Evolutionary conservation across 2,113 vertebrate genomes (phyloP), one percentile per base, ranked within the genome.

Genomic region (Neodontobutis hainanensis): DNA sequence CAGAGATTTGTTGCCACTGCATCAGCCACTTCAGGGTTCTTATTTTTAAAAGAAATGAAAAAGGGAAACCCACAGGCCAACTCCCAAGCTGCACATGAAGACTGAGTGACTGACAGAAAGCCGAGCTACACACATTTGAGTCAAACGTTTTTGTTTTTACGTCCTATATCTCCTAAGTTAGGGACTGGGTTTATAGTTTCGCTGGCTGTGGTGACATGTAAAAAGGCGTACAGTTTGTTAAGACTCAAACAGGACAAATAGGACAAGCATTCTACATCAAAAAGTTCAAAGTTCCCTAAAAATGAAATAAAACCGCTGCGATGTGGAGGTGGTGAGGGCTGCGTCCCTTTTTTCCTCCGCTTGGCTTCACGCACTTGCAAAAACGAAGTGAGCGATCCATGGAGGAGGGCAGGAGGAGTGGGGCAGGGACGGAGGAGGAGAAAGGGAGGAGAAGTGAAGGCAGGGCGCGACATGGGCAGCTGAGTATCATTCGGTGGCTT

Each of bases 321-420:
- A 64, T 44, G 15, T 62, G 46, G 56, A 8, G 50, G 43, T 53
- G 11, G 35, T 1, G 64, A 42, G 36, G 51, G 67, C 27, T 46
- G 16, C 6, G 2, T 15, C 61, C 64, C 66, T 53, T 42, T 44
- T 27, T 58, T 49, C 50, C 61, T 66, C 47, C 2, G 60, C 69
- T 75, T 70, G 83, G 67, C 92, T 91, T 88, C 85, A 85, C 34
- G 88, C 94, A 95, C 95, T 96, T 97, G 87, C 94, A 96, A 97
- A 34, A 94, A 96, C 94, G 95, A 97, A 96, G 95, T 93, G 95
- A 95, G 93, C 92, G 92, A 93, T 94, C 93, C 69, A 87, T 89
- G 93, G 92, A 91, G 88, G 85, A 92, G 90, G 93, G 75, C 93
- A 87, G 86, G 91, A 43, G 61, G 74, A 15, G 44, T 11, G 87